Conservation (phyloP, 1,140 invertebrate species). For the Psilanteris sp. region DNA sequence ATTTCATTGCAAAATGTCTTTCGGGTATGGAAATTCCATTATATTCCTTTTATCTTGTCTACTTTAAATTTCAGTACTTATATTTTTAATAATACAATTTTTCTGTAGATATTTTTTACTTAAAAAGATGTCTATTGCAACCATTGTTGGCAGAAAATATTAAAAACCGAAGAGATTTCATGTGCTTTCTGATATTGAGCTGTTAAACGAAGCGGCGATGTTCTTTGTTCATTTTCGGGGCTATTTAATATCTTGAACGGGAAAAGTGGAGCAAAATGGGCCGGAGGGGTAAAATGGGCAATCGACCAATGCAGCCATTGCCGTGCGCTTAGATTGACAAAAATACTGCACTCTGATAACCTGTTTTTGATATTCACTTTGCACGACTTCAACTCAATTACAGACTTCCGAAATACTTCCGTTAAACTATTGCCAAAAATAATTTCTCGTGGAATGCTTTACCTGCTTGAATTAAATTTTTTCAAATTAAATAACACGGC, state of each 20-base stretch:
- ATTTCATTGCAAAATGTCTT: too few relatives aligned
- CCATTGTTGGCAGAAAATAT: constrained; percentile 19
- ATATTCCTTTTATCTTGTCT: too few relatives aligned
- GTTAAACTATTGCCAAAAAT: constrained; percentile 22
- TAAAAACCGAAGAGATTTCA: constrained; percentile 21
- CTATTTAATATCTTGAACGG: constrained; percentile 38
- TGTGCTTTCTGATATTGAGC: constrained; percentile 28
- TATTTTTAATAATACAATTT: constrained; percentile 6
- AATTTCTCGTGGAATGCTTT: too few relatives aligned
- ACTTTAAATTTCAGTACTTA: background rate
- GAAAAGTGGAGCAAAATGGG: constrained; percentile 21
- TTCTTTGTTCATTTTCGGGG: constrained; percentile 31
- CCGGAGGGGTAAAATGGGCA: constrained; percentile 7
- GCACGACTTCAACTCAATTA: constrained; percentile 24
- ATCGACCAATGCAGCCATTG: constrained; percentile 14
- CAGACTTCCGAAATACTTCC: constrained; percentile 12
- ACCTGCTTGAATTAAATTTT: too few relatives aligned
- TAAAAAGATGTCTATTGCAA: background rate
- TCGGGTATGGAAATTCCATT: too few relatives aligned
- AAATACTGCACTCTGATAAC: constrained; percentile 42
- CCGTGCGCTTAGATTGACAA: constrained; percentile 29
- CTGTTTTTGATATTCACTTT: constrained; percentile 31
- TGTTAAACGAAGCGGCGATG: constrained; percentile 25
- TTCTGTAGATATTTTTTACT: background rate
- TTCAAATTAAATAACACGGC: too few relatives aligned